phyloP scores from a whole-genome alignment of 2,888 invertebrate genomes.

The Carcina quercana region DNA sequence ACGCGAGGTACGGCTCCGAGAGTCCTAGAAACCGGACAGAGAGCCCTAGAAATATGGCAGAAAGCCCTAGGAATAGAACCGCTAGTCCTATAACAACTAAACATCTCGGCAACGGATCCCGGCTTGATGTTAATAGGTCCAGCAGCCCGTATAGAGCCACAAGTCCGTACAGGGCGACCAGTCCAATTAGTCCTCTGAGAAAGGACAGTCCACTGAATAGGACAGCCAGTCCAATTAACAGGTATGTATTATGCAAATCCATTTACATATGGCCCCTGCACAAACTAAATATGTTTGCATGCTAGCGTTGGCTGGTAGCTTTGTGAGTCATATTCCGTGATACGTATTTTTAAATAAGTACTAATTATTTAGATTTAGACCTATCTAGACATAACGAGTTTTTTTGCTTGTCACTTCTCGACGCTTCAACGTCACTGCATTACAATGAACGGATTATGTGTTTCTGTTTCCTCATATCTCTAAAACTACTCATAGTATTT shows the following conservation, averaged over 20 bases:
- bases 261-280: too few species aligned
- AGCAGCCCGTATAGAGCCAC: slow-evolving; percentile 54
- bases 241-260: slow-evolving; percentile 27
- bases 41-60: slow-evolving; percentile 68
- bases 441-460: too few species aligned
- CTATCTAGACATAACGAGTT: too few species aligned
- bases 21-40: slow-evolving; percentile 55
- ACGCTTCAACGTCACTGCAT: too few species aligned
- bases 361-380: too few species aligned
- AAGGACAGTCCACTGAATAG: slow-evolving; percentile 68
- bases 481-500: too few species aligned
- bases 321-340: too few species aligned
- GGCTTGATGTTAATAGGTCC: slow-evolving; percentile 66
- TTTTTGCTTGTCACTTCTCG: too few species aligned
- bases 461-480: too few species aligned
- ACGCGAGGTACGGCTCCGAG: slow-evolving; percentile 55
- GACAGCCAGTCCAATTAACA: slow-evolving; percentile 71
- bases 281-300: too few species aligned
- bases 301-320: too few species aligned
- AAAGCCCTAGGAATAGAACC: slow-evolving; percentile 60
- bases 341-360: too few species aligned
- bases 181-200: slow-evolving; percentile 65
- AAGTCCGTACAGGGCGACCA: slow-evolving; percentile 55
- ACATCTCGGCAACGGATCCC: slow-evolving; percentile 66
- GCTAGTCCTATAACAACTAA: slow-evolving; percentile 69